phyloP scores from a whole-genome alignment of 2,888 invertebrate genomes.

The Pediacus dermestoides region DNA sequence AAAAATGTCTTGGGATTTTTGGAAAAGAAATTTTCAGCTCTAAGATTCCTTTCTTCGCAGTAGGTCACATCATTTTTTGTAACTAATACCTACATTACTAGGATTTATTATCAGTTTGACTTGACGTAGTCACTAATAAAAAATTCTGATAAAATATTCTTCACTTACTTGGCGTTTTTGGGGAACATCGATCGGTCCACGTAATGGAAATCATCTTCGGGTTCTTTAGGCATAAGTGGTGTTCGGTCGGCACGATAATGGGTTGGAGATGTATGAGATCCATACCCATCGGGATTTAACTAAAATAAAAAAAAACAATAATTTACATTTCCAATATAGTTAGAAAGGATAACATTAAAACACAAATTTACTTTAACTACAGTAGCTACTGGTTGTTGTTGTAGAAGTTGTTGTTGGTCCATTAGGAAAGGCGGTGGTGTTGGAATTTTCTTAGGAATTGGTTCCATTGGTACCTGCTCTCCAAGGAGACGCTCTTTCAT shows the following conservation, averaged over 20 bases:
- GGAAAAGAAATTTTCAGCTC: too few species aligned
- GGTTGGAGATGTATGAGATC: slow-evolving; percentile 80
- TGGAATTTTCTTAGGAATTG: slow-evolving; percentile 53
- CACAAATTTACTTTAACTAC: slow-evolving; percentile 75
- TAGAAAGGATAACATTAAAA: slow-evolving; percentile 9
- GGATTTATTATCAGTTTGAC: too few species aligned
- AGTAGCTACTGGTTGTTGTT: slow-evolving; percentile 71
- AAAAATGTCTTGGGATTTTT: too few species aligned
- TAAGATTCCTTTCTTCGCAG: too few species aligned
- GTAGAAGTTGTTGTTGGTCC: slow-evolving; percentile 44
- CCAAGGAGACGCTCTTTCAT: slow-evolving; percentile 88
- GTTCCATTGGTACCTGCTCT: slow-evolving; percentile 63
- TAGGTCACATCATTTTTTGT: too few species aligned
- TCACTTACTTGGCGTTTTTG: slow-evolving; percentile 88
- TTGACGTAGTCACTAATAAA: neutral
- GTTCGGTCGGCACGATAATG: slow-evolving; percentile 56
- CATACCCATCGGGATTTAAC: slow-evolving; percentile 85
- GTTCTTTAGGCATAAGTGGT: slow-evolving; percentile 68
- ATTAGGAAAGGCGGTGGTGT: slow-evolving; percentile 50
- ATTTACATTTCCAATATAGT: neutral
- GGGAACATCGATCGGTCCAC: slow-evolving; percentile 60
- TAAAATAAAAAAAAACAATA: slow-evolving; percentile 45
- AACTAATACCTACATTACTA: too few species aligned
- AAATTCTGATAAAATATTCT: too few species aligned
- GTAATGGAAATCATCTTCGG: slow-evolving; percentile 65